Conservation (phyloP, 1,140 invertebrate species). For the Polyergus mexicanus region DNA sequence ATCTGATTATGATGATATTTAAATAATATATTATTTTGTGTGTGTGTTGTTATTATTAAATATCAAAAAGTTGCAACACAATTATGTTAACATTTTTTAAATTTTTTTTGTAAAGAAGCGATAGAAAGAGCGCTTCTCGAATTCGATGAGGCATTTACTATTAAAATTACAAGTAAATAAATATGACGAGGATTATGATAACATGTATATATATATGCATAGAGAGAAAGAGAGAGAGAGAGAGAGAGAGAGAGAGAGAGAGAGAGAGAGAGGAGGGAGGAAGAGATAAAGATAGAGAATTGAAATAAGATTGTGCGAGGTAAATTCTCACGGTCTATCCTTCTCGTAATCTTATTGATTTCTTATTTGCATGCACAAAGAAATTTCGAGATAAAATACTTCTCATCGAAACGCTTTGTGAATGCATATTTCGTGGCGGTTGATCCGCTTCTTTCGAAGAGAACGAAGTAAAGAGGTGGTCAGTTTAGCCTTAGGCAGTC, state of each 20-base stretch:
- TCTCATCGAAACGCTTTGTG: conserved; percentile 45
- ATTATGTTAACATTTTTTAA: not conserved
- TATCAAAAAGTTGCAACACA: conserved; percentile 13
- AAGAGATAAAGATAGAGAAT: not conserved
- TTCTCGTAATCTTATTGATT: conserved; percentile 45
- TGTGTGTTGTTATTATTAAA: not conserved
- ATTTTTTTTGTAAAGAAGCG: not conserved
- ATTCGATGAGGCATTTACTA: not conserved
- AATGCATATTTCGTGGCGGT: conserved; percentile 63
- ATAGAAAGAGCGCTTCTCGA: not conserved
- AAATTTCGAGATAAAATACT: conserved; percentile 42
- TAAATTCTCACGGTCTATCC: conserved; percentile 10
- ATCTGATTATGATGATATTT: no score
- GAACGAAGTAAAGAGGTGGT: conserved; percentile 47
- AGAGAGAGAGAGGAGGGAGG: no score
- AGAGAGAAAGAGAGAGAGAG: no score
- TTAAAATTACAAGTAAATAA: not conserved
- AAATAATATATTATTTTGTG: no score
- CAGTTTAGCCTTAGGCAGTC: conserved; percentile 54
- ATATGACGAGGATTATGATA: no score
- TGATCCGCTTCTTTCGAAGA: conserved; percentile 53
- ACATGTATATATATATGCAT: no score
- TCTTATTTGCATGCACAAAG: conserved; percentile 40
- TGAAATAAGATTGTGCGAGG: conserved; percentile 7
- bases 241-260: no score